Base-by-base conservation (phyloP, 2,888 invertebrate genomes). In the Leucozona laternaria region DNA sequence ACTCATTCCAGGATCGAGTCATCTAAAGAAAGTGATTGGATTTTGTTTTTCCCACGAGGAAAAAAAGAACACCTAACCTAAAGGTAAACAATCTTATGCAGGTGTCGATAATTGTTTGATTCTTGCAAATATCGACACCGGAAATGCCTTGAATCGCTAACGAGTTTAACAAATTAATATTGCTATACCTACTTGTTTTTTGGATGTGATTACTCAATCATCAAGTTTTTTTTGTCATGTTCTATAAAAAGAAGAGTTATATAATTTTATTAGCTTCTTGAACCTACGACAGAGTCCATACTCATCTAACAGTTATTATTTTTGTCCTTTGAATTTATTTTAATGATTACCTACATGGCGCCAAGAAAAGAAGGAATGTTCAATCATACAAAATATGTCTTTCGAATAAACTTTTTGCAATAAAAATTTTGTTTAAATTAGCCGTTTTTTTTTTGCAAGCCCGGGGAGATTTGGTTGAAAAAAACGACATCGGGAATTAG, bases 101-200 rank as follows among this genome's bases (percentile, higher is more conserved):
- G 84, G 71, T 84, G 84, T 60, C 17, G 40, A 20, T 28, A 66
- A 53, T 22, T n/a, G n/a, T 53, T 50, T 34, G 71, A 76, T 60
- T 57, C 79, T 64, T 71, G 60, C 79, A 75, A 62, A 75, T 48
- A 31, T 53, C 79, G 37, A 43, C 58, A 80, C 71, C 84, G 84
- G 84, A 84, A 84, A 45, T 45, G 17, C 17, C 45, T 43, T 43
- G 7, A n/a, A 43, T 40, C 43, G 43, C 7, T 43, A 45, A 45
- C 45, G 17, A 17, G 45, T 45, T 45, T 45, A 8, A 17, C 6
- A 11, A 17, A 17, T n/a, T n/a, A 13, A 15, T 43, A 37, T 37
- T 0, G 37, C 43, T 28, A 31, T 58, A 15, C 58, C 34, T 31
- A 70, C 22, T 70, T 57, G 22, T 57, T 50, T 45, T 43, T 13